Evolutionary conservation across 1,140 invertebrate genomes (phyloP), one percentile per base, ranked within the genome.

Genomic region (Pseudomyrmex gracilis): DNA sequence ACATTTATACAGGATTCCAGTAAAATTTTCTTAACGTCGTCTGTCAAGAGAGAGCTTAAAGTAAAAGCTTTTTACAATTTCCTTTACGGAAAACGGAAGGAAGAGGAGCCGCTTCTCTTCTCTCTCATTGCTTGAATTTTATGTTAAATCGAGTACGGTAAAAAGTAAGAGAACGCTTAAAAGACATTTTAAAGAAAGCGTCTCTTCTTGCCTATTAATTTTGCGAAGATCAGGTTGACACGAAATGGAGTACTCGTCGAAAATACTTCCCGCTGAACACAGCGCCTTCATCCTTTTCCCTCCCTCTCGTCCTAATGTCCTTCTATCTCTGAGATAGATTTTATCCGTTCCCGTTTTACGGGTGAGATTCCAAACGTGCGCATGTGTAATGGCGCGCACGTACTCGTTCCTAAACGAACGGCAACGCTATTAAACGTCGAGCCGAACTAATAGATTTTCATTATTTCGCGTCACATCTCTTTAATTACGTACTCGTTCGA

Each of bases 381-480:
- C 10, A 8, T 10, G 43, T 63, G n/a, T 17, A 12, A 1, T 58
- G 8, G 34, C 22, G 22, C 45, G 24, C 9, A 47, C n/a, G 57
- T 51, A n/a, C 60, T 43, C 61, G n/a, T 9, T 64, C 70, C n/a
- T 70, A 67, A 76, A 82, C 49, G 67, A 66, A 70, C 82, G 68
- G 67, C 57, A 55, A 43, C 71, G 67, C 67, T 60, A 53, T 51
- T 86, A 86, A 76, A 34, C 17, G 55, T 20, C 73, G 55, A 78
- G 82, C 78, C 57, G 68, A 83, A 83, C 90, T 90, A 90, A 91
- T 91, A 91, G 90, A 91, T 91, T 91, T 91, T 91, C 90, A 91
- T 91, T 90, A 91, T 91, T 91, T 87, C 63, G 53, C 83, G 82
- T 82, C 63, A 74, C 61, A 61, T 76, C 34, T 34, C 49, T 61